These are phyloP conservation scores for Centropus bengalensis DNA, from an alignment of 2,113 vertebrate genomes.

Conservation along the genomic window DNA sequence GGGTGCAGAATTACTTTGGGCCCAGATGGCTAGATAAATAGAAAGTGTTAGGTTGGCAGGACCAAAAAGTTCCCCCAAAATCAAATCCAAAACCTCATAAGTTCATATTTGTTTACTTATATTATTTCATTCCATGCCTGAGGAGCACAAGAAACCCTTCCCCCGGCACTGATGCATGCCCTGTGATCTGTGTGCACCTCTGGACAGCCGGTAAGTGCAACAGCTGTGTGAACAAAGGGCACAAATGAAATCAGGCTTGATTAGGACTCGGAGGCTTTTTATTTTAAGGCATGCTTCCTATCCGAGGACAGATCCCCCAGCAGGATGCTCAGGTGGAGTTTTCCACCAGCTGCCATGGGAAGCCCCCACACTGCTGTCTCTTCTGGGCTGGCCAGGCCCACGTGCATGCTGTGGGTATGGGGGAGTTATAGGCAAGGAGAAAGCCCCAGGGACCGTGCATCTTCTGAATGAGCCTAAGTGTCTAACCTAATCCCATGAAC, in stretches of 20 bases:
- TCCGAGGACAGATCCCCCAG: neutral
- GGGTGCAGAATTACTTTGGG: neutral
- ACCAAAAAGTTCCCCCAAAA: neutral
- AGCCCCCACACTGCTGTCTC: neutral
- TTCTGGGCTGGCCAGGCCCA: neutral
- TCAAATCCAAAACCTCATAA: neutral
- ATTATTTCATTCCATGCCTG: neutral
- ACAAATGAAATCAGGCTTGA: neutral
- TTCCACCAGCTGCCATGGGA: neutral
- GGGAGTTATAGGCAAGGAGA: neutral
- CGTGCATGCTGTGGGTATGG: rapidly evolving
- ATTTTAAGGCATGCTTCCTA: neutral
- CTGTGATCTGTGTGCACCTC: neutral
- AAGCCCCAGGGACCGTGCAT: neutral
- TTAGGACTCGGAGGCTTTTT: neutral
- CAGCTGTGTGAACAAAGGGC: neutral
- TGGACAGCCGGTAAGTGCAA: neutral
- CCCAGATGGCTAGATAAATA: neutral
- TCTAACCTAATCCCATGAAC: neutral
- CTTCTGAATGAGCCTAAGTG: neutral
- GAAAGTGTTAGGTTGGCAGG: neutral
- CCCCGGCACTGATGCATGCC: neutral
- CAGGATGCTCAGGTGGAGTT: rapidly evolving
- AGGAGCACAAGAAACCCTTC: neutral
- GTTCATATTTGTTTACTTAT: neutral